Conservation (phyloP, 2,888 invertebrate genomes). For the Sthenelais limicola region DNA sequence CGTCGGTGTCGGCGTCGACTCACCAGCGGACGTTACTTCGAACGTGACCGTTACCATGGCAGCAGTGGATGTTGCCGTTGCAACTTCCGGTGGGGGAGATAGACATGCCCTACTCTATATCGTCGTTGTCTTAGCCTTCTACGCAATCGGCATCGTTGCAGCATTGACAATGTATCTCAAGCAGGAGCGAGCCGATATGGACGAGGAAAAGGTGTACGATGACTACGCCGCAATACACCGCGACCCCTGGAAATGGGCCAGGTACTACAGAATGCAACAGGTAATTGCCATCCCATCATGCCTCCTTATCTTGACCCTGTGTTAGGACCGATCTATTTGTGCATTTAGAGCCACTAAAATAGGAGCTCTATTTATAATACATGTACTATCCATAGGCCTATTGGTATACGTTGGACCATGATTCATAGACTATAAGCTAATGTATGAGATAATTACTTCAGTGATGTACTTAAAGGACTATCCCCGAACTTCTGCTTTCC, state of each 20-base stretch:
- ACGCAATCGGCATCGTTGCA: slow-evolving; percentile 28
- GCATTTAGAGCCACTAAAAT: no score
- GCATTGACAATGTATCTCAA: slow-evolving; percentile 26
- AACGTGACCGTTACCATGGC: slow-evolving; percentile 33
- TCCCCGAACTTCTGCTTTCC: no score
- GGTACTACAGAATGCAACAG: slow-evolving; percentile 37
- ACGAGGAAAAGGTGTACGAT: slow-evolving; percentile 37
- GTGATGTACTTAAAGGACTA: no score
- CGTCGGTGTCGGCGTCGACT: neutral
- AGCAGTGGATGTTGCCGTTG: slow-evolving; percentile 18
- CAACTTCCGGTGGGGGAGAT: slow-evolving; percentile 31
- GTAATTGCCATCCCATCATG: slow-evolving; percentile 1
- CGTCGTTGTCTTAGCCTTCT: slow-evolving; percentile 34
- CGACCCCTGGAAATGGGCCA: slow-evolving; percentile 34
- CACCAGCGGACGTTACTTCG: slow-evolving; percentile 1
- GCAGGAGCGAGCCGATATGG: slow-evolving; percentile 28
- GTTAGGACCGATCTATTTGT: no score
- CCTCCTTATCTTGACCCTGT: no score
- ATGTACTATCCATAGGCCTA: no score
- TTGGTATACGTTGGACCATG: no score
- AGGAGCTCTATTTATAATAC: no score
- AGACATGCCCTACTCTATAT: slow-evolving; percentile 37
- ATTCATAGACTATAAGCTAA: no score
- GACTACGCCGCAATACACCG: slow-evolving; percentile 38
- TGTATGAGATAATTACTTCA: no score